These are phyloP conservation scores for Labrus mixtus DNA, from an alignment of 2,113 vertebrate species.

Conservation along the genomic window DNA sequence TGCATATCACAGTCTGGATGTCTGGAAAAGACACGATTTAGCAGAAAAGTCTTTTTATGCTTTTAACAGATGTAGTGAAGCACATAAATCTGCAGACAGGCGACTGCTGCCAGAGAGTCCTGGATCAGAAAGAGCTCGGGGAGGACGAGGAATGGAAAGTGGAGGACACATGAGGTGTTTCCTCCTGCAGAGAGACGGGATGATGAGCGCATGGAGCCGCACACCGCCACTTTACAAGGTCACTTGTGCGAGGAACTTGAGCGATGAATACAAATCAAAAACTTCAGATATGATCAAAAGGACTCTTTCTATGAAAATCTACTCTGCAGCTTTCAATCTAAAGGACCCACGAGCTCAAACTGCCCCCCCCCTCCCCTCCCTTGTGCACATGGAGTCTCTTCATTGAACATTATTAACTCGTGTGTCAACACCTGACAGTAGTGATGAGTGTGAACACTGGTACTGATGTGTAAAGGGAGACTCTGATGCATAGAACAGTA, in stretches of 20 bases:
- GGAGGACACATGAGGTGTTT: background rate
- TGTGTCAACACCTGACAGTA: background rate
- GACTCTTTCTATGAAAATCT: slow-evolving; percentile 12
- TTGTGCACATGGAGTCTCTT: background rate
- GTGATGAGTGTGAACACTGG: slow-evolving; percentile 1
- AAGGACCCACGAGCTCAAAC: slow-evolving; percentile 4
- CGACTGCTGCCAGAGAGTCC: slow-evolving; percentile 58
- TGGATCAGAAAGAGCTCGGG: slow-evolving; percentile 56
- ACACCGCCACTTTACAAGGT: slow-evolving; percentile 44
- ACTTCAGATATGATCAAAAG: background rate
- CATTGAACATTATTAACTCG: background rate
- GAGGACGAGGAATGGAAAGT: slow-evolving; percentile 11
- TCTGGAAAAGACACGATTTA: slow-evolving; percentile 64
- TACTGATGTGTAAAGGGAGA: slow-evolving; percentile 44
- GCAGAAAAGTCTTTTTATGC: slow-evolving; percentile 70
- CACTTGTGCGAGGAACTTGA: slow-evolving; percentile 58
- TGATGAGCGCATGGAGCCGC: slow-evolving; percentile 12
- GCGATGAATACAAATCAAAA: slow-evolving; percentile 3
- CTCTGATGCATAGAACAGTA: slow-evolving; percentile 68
- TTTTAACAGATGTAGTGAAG: slow-evolving; percentile 75
- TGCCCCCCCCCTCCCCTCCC: too few species aligned
- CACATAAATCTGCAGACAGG: slow-evolving; percentile 70
- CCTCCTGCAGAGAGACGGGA: slow-evolving; percentile 32
- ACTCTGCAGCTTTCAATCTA: background rate
- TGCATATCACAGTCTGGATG: slow-evolving; percentile 61